Conservation (phyloP, 2,113 vertebrate genomes). For the Hydrolagus affinis region DNA sequence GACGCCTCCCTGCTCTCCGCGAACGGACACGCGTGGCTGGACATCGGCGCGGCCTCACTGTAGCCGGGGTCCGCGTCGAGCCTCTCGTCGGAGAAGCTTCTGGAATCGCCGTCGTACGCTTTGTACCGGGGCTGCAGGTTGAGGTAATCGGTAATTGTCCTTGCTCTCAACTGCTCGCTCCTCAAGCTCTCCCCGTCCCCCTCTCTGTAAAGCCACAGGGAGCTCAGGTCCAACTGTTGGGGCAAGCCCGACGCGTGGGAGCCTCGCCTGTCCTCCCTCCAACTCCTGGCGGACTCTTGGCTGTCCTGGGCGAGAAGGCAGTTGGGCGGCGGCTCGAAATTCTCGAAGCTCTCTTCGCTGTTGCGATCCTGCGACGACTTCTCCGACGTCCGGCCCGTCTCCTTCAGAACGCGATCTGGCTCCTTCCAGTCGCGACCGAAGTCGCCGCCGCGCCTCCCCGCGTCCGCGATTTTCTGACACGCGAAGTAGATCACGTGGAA, state of each 20-base stretch:
- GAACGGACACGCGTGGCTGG: too few species aligned
- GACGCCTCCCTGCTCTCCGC: conserved; percentile 44
- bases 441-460: conserved; percentile 52
- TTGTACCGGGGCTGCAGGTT: not conserved
- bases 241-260: not conserved
- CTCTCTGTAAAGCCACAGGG: not conserved
- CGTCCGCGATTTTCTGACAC: conserved; percentile 70
- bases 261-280: not conserved
- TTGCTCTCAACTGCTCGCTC: not conserved
- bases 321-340: not conserved
- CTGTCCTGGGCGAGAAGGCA: not conserved
- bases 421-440: conserved; percentile 35
- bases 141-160: not conserved
- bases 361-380: conserved; percentile 38
- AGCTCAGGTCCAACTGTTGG: conserved; percentile 5
- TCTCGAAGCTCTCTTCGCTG: not conserved
- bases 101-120: not conserved
- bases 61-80: not conserved
- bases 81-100: not conserved
- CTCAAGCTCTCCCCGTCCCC: not conserved
- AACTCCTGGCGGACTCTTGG: not conserved
- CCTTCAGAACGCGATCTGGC: conserved; percentile 38
- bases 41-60: not conserved
- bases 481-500: conserved; percentile 75
- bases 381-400: conserved; percentile 43